Conservation (phyloP, 2,797 vertebrate genomes). For the Gephyroberyx darwinii region DNA sequence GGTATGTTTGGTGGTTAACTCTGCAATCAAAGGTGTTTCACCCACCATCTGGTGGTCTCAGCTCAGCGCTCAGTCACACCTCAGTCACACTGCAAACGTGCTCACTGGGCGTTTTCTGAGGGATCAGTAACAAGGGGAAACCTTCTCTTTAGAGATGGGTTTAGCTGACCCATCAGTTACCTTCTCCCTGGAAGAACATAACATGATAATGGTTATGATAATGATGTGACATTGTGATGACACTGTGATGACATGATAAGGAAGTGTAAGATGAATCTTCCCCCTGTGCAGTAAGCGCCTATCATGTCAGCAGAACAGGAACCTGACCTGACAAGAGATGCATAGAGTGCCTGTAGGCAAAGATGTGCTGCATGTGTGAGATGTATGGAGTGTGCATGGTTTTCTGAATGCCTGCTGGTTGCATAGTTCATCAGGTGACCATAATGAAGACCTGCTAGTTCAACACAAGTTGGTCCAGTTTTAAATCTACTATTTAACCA, state of each 20-base stretch:
- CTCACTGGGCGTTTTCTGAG: conserved; percentile 56
- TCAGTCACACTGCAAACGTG: conserved; percentile 58
- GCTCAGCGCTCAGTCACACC: conserved; percentile 59
- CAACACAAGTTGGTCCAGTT: neutral
- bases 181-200: conserved; percentile 65
- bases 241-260: conserved; percentile 68
- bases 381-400: conserved; percentile 17
- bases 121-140: conserved; percentile 69
- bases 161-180: conserved; percentile 79
- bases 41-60: conserved; percentile 48
- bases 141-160: conserved; percentile 61
- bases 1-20: conserved; percentile 42
- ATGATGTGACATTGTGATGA: conserved; percentile 73
- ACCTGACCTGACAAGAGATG: conserved; percentile 56
- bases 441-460: conserved; percentile 2
- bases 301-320: conserved; percentile 66
- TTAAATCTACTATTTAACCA: neutral
- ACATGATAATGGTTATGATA: conserved; percentile 77
- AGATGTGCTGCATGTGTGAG: conserved; percentile 35
- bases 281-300: conserved; percentile 44
- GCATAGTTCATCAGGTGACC: conserved; percentile 3
- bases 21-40: conserved; percentile 43
- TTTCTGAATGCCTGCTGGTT: neutral
- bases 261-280: conserved; percentile 67
- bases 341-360: conserved; percentile 47